Evolutionary conservation across 2,888 invertebrate species (phyloP).

Genomic region (Drosophila hamatofila): DNA sequence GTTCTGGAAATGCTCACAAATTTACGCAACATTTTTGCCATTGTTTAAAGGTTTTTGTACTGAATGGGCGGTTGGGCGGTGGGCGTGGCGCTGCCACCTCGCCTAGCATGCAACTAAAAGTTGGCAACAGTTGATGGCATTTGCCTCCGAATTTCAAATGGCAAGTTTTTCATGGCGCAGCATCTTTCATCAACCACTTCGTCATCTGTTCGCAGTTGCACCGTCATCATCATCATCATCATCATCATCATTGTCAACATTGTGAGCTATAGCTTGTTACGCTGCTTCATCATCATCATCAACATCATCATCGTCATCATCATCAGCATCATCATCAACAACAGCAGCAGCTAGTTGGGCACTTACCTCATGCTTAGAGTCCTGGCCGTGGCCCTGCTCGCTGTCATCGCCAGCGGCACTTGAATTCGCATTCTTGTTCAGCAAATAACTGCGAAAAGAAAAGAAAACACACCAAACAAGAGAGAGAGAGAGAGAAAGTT

Average conservation of each 20-base stretch:
- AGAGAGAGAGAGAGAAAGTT: neutral
- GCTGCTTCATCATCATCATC: neutral
- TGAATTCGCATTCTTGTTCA: slow-evolving; percentile 61
- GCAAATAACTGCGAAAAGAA: slow-evolving; percentile 59
- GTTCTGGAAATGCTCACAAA: slow-evolving; percentile 22
- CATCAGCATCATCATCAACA: slow-evolving; percentile 8
- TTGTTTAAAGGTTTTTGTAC: slow-evolving; percentile 29
- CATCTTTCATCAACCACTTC: slow-evolving; percentile 16
- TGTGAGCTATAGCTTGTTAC: neutral
- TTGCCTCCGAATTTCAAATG: slow-evolving; percentile 59
- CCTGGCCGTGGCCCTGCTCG: slow-evolving; percentile 70
- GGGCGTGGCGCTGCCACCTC: slow-evolving; percentile 2
- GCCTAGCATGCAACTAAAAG: slow-evolving; percentile 24
- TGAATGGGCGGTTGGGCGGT: neutral
- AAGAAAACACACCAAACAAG: neutral
- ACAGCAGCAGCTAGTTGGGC: slow-evolving; percentile 9
- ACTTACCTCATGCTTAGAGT: slow-evolving; percentile 73
- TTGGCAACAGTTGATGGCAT: slow-evolving; percentile 38
- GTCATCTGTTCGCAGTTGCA: neutral
- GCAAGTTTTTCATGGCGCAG: slow-evolving; percentile 29
- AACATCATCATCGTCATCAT: neutral
- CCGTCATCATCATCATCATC: slow-evolving; percentile 1
- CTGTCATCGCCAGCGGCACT: slow-evolving; percentile 71
- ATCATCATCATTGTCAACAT: slow-evolving; percentile 5
- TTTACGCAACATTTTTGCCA: slow-evolving; percentile 38